Evolutionary conservation across 2,113 vertebrate genomes (phyloP), one percentile per base, ranked within the genome.

Genomic region (Carettochelys insculpta): DNA sequence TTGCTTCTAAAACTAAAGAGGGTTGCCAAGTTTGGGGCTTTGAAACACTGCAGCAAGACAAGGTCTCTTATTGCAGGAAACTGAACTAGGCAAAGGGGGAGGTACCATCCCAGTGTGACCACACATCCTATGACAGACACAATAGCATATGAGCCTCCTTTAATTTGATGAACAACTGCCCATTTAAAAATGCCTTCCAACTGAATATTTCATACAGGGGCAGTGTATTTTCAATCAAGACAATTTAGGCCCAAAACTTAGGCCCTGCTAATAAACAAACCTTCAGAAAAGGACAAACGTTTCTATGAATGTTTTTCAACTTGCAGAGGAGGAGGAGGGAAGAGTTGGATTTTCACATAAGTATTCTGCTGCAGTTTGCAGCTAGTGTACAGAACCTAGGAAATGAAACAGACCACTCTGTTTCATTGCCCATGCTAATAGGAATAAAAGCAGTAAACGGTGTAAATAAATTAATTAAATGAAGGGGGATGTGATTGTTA

Each of bases 61-160:
- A 53, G 1, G 0, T 1, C 47, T 0, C 2, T 22, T 2, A 75
- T 52, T 58, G 19, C 14, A 58, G 50, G 61, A 73, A 10, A 0
- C 29, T 3, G 16, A 78, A 17, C 3, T 22, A 12, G 27, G 54
- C 1, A 7, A 52, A 1, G 2, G 29, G 51, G 27, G n/a, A n/a
- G n/a, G 5, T 0, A 2, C 34, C 1, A 0, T 11, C 31, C 38
- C 0, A 22, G 50, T 27, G 31, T 68, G 83, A 41, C 43, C 73
- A 12, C 12, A 0, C 58, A 50, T 0, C 2, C 38, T 52, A 0
- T 1, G 17, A n/a, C 2, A 5, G 77, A 14, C 19, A 3, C 3
- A 31, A 45, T 54, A 20, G 0, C 0, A 19, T 41, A 38, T 1
- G 1, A 6, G 8, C 3, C 22, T 22, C 78, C 24, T 20, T 2